A percentile compares a stretch with the other conserved stretches of the same genome.
These are phyloP conservation scores for Vidua chalybeata DNA, from an alignment of 2,113 vertebrate genomes.

Conservation along the genomic window DNA sequence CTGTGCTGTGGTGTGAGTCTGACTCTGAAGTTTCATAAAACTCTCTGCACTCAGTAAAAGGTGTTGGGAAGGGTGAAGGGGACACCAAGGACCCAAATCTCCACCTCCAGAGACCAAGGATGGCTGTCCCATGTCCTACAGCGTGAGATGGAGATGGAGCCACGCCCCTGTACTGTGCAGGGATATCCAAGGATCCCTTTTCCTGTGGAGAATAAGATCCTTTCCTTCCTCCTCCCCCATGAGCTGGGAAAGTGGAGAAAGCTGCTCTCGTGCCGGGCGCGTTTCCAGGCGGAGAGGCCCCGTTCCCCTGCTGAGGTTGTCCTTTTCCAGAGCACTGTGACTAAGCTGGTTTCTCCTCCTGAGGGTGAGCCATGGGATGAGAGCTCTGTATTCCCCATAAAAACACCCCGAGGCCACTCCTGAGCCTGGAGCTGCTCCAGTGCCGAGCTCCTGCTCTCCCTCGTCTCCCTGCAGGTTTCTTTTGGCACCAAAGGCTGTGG, in stretches of 20 bases:
- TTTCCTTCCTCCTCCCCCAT: neutral
- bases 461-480: neutral
- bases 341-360: constrained; percentile 24
- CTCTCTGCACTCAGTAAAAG: neutral
- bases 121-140: neutral
- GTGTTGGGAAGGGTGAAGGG: neutral
- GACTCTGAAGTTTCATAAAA: neutral
- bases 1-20: neutral
- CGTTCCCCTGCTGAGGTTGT: neutral
- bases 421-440: neutral
- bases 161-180: neutral
- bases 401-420: neutral
- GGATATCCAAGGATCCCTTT: neutral
- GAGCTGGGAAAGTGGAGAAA: constrained; percentile 7
- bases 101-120: neutral
- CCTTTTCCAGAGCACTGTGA: neutral
- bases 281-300: constrained; percentile 11
- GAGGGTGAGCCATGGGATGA: neutral
- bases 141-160: accelerated
- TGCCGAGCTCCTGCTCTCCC: neutral
- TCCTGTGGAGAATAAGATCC: neutral
- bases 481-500: neutral
- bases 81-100: neutral
- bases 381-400: neutral
- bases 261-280: neutral